phyloP scores from a whole-genome alignment of 2,797 vertebrate species.

The Platyrinchus mystaceus region DNA sequence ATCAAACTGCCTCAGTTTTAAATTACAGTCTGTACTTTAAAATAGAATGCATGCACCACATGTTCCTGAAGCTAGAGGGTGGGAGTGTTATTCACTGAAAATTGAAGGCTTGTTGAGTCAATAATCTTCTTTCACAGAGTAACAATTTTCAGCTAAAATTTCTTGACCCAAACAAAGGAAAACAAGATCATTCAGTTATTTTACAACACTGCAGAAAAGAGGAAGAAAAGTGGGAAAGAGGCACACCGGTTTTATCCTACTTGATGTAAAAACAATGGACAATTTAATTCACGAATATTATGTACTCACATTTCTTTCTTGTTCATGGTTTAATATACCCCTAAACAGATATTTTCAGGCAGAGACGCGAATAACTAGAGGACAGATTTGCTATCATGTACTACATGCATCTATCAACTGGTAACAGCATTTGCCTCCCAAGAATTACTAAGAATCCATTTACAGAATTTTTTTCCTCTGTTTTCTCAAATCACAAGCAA shows the following conservation, averaged over 20 bases:
- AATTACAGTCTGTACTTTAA: conserved; percentile 84
- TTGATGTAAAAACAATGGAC: conserved; percentile 45
- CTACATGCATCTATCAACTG: conserved; percentile 44
- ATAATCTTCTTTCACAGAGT: conserved; percentile 83
- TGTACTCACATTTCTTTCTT: conserved; percentile 31
- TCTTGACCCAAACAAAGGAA: conserved; percentile 86
- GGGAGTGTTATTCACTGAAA: conserved; percentile 83
- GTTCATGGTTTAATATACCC: conserved; percentile 21
- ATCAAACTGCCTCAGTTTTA: conserved; percentile 81
- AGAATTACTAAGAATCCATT: conserved; percentile 43
- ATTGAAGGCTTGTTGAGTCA: conserved; percentile 86
- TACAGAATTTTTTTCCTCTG: neutral
- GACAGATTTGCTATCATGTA: neutral
- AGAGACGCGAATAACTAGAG: conserved; percentile 37
- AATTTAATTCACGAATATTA: conserved; percentile 48
- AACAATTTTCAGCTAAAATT: conserved; percentile 86
- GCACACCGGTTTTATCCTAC: conserved; percentile 46
- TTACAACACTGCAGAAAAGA: conserved; percentile 74
- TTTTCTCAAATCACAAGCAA: conserved; percentile 45
- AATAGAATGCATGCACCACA: conserved; percentile 81
- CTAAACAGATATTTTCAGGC: conserved; percentile 61
- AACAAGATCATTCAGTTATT: conserved; percentile 82
- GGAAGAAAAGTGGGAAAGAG: conserved; percentile 40
- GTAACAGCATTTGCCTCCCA: conserved; percentile 45
- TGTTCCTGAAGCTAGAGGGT: conserved; percentile 80